Evolutionary conservation across 2,888 invertebrate genomes (phyloP).

Genomic region (Sesia apiformis): DNA sequence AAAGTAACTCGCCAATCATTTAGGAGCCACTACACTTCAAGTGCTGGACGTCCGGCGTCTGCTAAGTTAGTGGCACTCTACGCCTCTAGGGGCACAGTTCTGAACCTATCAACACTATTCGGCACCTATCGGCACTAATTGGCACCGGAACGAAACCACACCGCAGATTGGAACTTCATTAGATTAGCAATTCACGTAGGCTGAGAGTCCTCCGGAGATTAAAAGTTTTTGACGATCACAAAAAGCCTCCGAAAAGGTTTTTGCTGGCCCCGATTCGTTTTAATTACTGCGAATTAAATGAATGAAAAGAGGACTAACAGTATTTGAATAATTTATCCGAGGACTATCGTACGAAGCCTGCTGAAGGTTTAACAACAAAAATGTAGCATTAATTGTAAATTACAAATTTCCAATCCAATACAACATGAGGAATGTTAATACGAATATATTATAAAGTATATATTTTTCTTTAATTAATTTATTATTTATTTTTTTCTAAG

Average conservation of each 20-base stretch:
- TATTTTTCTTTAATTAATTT: no score
- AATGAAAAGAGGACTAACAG: no score
- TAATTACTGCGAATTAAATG: neutral
- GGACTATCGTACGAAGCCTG: no score
- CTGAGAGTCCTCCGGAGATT: neutral
- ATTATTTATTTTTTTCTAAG: no score
- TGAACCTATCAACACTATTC: slow-evolving; percentile 16
- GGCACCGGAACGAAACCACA: slow-evolving; percentile 32
- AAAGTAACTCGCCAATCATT: neutral
- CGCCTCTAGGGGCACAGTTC: slow-evolving; percentile 17
- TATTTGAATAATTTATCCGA: no score
- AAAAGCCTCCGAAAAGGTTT: no score
- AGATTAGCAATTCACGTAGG: neutral
- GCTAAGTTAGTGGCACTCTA: slow-evolving; percentile 32
- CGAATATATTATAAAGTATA: no score
- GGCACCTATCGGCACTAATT: slow-evolving; percentile 47
- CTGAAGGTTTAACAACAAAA: no score
- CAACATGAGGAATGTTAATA: no score
- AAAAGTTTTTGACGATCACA: neutral
- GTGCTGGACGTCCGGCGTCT: neutral
- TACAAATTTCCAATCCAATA: no score
- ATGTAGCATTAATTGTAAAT: no score
- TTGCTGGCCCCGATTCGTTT: neutral
- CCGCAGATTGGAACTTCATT: slow-evolving; percentile 24
- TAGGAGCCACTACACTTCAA: neutral